Conservation (phyloP, 2,113 vertebrate genomes). For the Neotoma lepida region DNA sequence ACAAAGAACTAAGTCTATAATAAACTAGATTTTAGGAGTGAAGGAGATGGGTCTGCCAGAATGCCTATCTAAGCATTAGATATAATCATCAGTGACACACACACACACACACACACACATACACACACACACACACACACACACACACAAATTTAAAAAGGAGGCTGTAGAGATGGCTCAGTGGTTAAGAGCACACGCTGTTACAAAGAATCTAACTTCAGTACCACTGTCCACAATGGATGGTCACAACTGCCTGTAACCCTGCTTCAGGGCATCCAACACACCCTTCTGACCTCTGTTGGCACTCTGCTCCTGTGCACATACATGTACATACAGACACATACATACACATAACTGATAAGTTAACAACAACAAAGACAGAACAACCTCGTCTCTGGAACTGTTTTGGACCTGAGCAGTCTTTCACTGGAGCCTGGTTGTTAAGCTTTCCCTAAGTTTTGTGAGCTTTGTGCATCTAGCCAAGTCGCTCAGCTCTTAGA, state of each 20-base stretch:
- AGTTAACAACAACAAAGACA: background rate
- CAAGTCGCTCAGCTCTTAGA: background rate
- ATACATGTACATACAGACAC: background rate
- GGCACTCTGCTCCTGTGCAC: too few species aligned
- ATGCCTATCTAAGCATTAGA: background rate
- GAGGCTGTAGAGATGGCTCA: background rate
- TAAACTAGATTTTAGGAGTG: background rate
- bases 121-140: background rate
- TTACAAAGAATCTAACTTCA: background rate
- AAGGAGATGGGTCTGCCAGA: background rate
- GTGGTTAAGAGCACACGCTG: background rate
- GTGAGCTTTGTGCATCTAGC: background rate
- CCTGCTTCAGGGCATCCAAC: background rate
- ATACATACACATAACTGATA: background rate
- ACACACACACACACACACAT: background rate
- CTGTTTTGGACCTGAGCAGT: background rate
- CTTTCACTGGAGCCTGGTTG: background rate
- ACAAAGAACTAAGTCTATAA: background rate
- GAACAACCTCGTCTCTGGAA: background rate
- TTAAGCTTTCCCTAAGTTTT: slow-evolving; percentile 21
- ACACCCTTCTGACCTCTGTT: background rate
- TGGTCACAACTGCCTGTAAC: background rate
- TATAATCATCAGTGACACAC: background rate
- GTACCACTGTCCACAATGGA: background rate
- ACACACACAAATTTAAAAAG: background rate